These are phyloP conservation scores for Lordiphosa mommai DNA, from an alignment of 1,140 invertebrate species.

Conservation along the genomic window DNA sequence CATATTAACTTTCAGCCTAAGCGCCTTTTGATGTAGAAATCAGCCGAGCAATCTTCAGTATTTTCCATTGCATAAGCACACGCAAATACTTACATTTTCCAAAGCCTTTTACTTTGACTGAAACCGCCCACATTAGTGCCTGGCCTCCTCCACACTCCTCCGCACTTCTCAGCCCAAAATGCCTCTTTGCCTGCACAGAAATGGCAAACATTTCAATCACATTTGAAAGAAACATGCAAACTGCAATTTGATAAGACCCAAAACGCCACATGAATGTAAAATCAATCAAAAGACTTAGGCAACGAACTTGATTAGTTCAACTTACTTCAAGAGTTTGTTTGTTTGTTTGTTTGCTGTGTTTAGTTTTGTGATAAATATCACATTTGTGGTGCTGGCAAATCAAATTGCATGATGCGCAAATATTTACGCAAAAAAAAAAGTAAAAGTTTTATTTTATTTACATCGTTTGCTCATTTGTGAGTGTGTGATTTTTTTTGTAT, in stretches of 20 bases:
- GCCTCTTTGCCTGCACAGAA: slow-evolving; percentile 3
- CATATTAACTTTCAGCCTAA: slow-evolving; percentile 7
- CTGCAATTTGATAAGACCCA: slow-evolving; percentile 21
- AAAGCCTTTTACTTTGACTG: slow-evolving; percentile 65
- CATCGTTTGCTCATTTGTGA: slow-evolving; percentile 28
- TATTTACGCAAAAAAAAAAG: slow-evolving; percentile 57
- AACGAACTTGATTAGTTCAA: slow-evolving; percentile 65
- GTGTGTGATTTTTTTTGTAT: slow-evolving; percentile 22
- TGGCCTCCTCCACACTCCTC: neutral
- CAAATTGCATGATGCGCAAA: slow-evolving; percentile 73
- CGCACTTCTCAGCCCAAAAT: neutral
- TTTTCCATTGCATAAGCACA: slow-evolving; percentile 55
- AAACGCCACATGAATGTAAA: slow-evolving; percentile 5
- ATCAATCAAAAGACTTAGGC: slow-evolving; percentile 65
- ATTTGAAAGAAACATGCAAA: slow-evolving; percentile 31
- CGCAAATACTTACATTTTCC: slow-evolving; percentile 52
- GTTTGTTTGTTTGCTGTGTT: neutral
- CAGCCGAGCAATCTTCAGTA: slow-evolving; percentile 9
- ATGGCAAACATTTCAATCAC: slow-evolving; percentile 44
- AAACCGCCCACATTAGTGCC: slow-evolving; percentile 22
- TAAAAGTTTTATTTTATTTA: slow-evolving; percentile 73
- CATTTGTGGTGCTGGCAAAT: slow-evolving; percentile 56
- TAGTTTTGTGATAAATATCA: slow-evolving; percentile 26
- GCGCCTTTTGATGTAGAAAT: slow-evolving; percentile 38
- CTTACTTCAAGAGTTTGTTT: slow-evolving; percentile 13